Evolutionary conservation across 2,888 invertebrate species (phyloP), one percentile per base, ranked within the genome.

Genomic region (Pteria penguin): DNA sequence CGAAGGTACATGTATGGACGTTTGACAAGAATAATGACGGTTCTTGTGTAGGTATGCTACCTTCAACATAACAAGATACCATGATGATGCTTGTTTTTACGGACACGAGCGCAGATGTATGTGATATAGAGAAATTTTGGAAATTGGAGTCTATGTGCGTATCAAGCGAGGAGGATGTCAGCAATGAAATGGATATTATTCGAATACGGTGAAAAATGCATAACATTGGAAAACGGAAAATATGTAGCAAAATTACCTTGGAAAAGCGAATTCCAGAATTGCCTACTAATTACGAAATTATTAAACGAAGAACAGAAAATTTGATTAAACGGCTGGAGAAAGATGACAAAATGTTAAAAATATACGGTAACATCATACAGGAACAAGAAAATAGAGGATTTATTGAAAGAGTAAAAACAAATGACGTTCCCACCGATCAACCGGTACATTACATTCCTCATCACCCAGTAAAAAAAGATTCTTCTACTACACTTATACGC

Each of bases 381-480:
- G 65, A 72, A 5, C 58, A 72, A 24, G 57, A 63, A 26, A 33
- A 18, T 0, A 27, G 33, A 32, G 57, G 65, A 31, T 65, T 72
- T 26, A 65, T 65, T n/a, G 65, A 72, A 36, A 65, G 33, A 32
- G 55, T 72, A 24, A 24, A 57, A 2, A n/a, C n/a, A n/a, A n/a
- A n/a, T n/a, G 58, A 72, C 14, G 14, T n/a, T 2, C n/a, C 14
- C 14, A 31, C 52, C 11, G 29, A 54, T 57, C 11, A 24, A 58
- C 3, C 5, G 33, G 31, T 72, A 14, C 73, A 73, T 52, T 73
- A 66, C n/a, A 67, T 73, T 22, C 67, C 67, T 4, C 61, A 73
- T 61, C 73, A 73, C 62, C 69, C 71, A 32, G 70, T 73, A 1
- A 55, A 67, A n/a, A 73, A 66, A 14, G 73, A 73, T 14, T 60